Percentiles rank a stretch among this genome's conserved stretches.
These are phyloP conservation scores for Dryobotodes eremita DNA, from an alignment of 2,888 invertebrate genomes.

Conservation along the genomic window DNA sequence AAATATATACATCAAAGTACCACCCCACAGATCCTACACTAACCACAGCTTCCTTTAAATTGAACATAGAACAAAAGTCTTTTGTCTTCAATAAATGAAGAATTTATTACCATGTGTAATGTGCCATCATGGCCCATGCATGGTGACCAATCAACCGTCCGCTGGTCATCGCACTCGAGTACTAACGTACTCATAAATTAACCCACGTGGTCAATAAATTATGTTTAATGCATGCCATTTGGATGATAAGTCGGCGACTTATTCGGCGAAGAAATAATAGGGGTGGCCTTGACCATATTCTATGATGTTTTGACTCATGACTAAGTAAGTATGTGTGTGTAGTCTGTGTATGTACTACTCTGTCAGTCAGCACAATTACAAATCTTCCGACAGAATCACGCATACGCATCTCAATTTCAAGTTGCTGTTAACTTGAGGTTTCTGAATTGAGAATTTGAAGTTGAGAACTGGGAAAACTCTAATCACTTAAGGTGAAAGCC, in stretches of 20 bases:
- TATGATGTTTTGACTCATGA: constrained; percentile 28
- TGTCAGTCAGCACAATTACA: background rate
- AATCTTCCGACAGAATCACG: background rate
- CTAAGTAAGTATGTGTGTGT: background rate
- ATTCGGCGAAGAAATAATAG: constrained; percentile 32
- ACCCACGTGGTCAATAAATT: constrained; percentile 47
- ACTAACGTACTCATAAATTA: constrained; percentile 39
- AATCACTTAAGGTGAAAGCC: too few species aligned
- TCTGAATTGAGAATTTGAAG: too few species aligned
- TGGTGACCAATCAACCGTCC: constrained; percentile 53
- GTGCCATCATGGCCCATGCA: constrained; percentile 23
- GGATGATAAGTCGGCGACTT: constrained; percentile 24
- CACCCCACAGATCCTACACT: constrained; percentile 7
- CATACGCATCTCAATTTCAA: too few species aligned
- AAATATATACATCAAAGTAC: constrained; percentile 18
- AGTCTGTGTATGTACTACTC: background rate
- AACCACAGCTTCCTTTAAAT: constrained; percentile 62
- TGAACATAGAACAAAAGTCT: constrained; percentile 51
- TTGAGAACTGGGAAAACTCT: too few species aligned
- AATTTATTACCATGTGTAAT: constrained; percentile 58
- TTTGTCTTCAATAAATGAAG: constrained; percentile 57
- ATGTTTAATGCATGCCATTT: constrained; percentile 29
- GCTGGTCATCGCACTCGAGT: constrained; percentile 57
- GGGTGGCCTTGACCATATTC: constrained; percentile 33
- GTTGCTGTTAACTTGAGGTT: too few species aligned